These are phyloP conservation scores for Tragelaphus strepsiceros DNA, from an alignment of 2,113 vertebrate species.

Conservation along the genomic window DNA sequence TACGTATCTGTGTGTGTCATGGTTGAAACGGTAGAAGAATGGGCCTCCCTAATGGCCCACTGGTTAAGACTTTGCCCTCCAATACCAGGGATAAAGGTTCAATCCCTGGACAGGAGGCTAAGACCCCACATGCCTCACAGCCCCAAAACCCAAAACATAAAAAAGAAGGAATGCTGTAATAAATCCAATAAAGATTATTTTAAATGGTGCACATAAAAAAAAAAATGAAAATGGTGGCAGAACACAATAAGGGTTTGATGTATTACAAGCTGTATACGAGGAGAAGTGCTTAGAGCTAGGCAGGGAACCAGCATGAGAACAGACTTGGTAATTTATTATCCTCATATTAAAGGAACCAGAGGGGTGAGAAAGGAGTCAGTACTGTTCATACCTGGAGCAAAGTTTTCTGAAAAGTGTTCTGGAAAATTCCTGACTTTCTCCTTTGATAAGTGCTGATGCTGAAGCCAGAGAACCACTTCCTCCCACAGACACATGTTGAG, in stretches of 20 bases:
- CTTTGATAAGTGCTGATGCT: background rate
- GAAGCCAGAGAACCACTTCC: background rate
- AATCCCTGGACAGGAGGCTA: background rate
- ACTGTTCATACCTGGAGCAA: background rate
- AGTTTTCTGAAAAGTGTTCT: background rate
- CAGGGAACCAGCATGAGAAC: background rate
- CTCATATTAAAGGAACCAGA: background rate
- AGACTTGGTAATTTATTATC: background rate
- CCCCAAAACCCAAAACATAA: background rate
- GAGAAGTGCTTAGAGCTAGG: background rate
- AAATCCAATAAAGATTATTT: background rate
- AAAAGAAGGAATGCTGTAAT: background rate
- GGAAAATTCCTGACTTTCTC: background rate
- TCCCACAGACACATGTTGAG: background rate
- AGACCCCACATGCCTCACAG: background rate
- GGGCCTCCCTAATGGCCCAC: background rate
- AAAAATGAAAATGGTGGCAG: background rate
- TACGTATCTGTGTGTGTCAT: background rate
- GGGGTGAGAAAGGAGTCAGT: background rate
- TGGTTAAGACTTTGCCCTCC: background rate
- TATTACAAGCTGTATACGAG: background rate
- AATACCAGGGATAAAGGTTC: background rate
- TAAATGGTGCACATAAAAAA: background rate
- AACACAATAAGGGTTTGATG: background rate
- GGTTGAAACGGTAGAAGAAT: background rate